Evolutionary conservation across 92 coral and sea anemone species (phyloP).

Genomic region (Heteractis magnifica): DNA sequence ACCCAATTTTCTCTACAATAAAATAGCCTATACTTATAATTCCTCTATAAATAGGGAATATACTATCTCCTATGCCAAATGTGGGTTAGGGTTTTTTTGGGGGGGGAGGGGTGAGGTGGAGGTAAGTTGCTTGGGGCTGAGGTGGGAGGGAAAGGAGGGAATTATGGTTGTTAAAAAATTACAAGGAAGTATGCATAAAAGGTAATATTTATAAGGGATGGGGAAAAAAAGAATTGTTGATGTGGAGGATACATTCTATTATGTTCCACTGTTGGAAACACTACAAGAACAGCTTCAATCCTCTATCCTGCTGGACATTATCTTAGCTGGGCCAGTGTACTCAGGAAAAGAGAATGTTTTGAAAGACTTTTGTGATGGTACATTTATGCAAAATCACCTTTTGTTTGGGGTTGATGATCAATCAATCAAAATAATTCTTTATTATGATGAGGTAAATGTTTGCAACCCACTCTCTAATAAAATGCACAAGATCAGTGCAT

Average conservation of each 20-base stretch:
- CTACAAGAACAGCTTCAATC: constrained; percentile 35
- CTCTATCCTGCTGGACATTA: constrained; percentile 19
- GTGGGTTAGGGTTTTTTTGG: too few relatives aligned
- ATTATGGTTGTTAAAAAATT: too few relatives aligned
- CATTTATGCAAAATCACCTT: constrained; percentile 15
- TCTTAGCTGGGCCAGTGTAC: constrained; percentile 6
- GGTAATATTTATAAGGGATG: too few relatives aligned
- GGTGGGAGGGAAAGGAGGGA: too few relatives aligned
- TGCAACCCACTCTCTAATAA: constrained; percentile 42
- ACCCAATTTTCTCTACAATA: background rate
- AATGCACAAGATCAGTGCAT: constrained; percentile 26
- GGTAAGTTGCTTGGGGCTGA: too few relatives aligned
- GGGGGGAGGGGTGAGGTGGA: too few relatives aligned
- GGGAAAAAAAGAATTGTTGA: constrained; percentile 25
- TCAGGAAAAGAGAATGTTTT: background rate
- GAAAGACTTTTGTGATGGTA: constrained; percentile 41
- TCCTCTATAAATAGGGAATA: too few relatives aligned
- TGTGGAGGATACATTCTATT: constrained; percentile 33
- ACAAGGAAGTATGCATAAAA: too few relatives aligned
- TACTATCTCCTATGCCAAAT: background rate
- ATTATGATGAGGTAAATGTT: constrained; percentile 57
- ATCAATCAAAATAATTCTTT: constrained; percentile 24
- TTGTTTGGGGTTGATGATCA: constrained; percentile 36
- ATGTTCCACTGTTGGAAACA: constrained; percentile 39
- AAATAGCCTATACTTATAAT: background rate